Evolutionary conservation across 23 tunicate genomes (phyloP), one percentile per base, ranked within the genome.

Genomic region (Styela plicata): DNA sequence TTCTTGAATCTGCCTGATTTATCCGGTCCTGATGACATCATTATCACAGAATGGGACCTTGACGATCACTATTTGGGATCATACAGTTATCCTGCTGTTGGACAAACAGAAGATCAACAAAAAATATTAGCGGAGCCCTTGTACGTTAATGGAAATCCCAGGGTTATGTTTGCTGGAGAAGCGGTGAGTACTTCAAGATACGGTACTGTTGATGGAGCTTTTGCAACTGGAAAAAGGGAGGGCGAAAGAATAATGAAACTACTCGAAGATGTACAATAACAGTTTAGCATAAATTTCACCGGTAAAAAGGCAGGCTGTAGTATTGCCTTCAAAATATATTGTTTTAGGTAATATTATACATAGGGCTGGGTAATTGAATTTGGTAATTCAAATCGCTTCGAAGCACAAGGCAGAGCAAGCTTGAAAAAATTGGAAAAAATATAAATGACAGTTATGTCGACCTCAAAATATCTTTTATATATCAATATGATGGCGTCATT

Each of bases 131-230:
- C 64, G 16, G 64, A 79, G 57, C 89, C 89, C 0, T 52, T 85
- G 22, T 52, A 52, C 1, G 69, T 69, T 1, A 1, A 76, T 26
- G 31, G 31, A 18, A 21, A 35, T 7, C 84, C 78, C 19, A 73
- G 57, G 34, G 77, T 86, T 18, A 37, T 86, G 61, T 86, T 86
- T 68, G 80, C 90, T 22, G 90, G 90, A 21, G 90, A 86, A 44
- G 90, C 90, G 36, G 53, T 79, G 24, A 85, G 82, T 44, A 22
- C n/a, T 3, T 10, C 53, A 7, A 61, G 31, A 5, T 86, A 25
- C 69, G 32, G 87, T 1, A 81, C 90, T 10, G 78, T 82, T 5
- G 83, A 86, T 63, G 90, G 90, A 31, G 90, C 80, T 16, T 86
- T 69, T 63, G 32, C 28, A 26, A 30, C 74, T 7, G 90, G 90